Conservation (phyloP, 2,888 invertebrate genomes). For the Carabus problematicus region DNA sequence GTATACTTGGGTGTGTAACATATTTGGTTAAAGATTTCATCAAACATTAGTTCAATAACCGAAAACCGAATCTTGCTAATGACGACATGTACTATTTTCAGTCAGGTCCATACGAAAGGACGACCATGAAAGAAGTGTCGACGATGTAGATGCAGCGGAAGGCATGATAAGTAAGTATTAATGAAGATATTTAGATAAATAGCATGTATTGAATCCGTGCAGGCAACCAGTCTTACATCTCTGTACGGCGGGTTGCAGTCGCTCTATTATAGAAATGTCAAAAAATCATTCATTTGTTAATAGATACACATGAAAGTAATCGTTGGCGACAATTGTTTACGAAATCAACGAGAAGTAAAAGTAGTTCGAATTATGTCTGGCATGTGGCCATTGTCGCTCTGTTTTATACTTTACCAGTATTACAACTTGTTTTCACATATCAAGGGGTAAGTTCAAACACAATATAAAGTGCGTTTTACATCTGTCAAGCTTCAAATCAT, state of each 20-base stretch:
- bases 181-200: too few species aligned
- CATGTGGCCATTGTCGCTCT: conserved; percentile 79
- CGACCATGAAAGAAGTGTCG: conserved; percentile 17
- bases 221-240: conserved; percentile 36
- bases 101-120: conserved; percentile 49
- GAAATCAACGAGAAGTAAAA: conserved; percentile 64
- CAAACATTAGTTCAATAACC: too few species aligned
- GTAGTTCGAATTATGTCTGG: conserved; percentile 75
- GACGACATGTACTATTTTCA: conserved; percentile 59
- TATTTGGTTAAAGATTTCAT: background rate
- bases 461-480: background rate
- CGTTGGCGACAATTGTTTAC: conserved; percentile 53
- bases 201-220: conserved; percentile 34
- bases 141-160: conserved; percentile 39
- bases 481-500: too few species aligned
- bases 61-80: too few species aligned
- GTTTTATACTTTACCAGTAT: conserved; percentile 85
- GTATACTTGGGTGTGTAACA: conserved; percentile 25
- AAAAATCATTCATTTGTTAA: conserved; percentile 11
- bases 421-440: conserved; percentile 82
- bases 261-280: conserved; percentile 1
- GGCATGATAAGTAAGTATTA: conserved; percentile 50
- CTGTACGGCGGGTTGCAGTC: background rate
- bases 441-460: conserved; percentile 71
- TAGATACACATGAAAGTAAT: conserved; percentile 19